phyloP scores from a whole-genome alignment of 2,888 invertebrate species.

The Petrophora chlorosata region DNA sequence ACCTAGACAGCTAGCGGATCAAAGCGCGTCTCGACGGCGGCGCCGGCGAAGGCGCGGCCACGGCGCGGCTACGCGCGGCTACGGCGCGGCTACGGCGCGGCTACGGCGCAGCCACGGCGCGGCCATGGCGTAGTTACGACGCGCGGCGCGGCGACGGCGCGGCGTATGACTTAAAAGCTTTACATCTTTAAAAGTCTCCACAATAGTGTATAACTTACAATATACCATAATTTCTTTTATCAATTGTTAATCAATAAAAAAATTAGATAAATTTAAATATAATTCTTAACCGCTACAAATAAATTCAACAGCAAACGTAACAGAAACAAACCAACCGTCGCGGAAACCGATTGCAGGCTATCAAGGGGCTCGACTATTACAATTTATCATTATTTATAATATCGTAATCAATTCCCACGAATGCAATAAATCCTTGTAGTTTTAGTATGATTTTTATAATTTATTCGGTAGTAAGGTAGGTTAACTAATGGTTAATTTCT shows the following conservation, averaged over 20 bases:
- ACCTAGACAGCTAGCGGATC: slow-evolving; percentile 70
- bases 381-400: slow-evolving; percentile 44
- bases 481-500: slow-evolving; percentile 58
- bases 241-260: too few species aligned
- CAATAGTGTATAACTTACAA: slow-evolving; percentile 77
- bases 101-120: too few species aligned
- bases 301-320: slow-evolving; percentile 41
- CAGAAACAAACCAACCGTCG: slow-evolving; percentile 6
- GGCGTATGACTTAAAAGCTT: slow-evolving; percentile 76
- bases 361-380: slow-evolving; percentile 36
- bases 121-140: too few species aligned
- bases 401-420: slow-evolving; percentile 72
- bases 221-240: slow-evolving; percentile 60
- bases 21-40: slow-evolving; percentile 52
- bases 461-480: slow-evolving; percentile 48
- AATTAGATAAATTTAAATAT: too few species aligned
- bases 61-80: too few species aligned
- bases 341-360: slow-evolving; percentile 6
- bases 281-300: slow-evolving; percentile 62
- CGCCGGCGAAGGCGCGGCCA: too few species aligned
- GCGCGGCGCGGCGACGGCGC: too few species aligned
- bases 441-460: slow-evolving; percentile 34
- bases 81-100: too few species aligned
- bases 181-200: slow-evolving; percentile 75
- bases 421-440: slow-evolving; percentile 51